phyloP scores from a whole-genome alignment of 1,140 invertebrate species.

The Atta colombica region DNA sequence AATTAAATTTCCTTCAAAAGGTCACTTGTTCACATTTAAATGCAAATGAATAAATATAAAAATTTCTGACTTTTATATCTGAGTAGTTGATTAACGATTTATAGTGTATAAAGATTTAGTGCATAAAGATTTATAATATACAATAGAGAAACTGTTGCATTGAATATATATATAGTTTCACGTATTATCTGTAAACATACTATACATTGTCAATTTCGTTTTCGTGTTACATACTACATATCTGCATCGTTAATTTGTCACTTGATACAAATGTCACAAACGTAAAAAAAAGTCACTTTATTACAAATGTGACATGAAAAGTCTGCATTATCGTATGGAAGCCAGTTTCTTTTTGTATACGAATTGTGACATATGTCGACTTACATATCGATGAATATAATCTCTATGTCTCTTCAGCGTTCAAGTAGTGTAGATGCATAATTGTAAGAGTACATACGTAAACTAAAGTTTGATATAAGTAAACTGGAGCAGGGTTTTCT shows the following conservation, averaged over 20 bases:
- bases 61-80: not conserved
- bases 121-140: too few species aligned
- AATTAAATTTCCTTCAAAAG: conserved; percentile 34
- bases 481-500: not conserved
- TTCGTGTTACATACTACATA: not conserved
- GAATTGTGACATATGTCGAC: not conserved
- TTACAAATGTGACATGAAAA: not conserved
- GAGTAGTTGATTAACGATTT: too few species aligned
- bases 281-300: not conserved
- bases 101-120: too few species aligned
- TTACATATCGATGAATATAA: conserved; percentile 2
- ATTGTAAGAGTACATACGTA: not conserved
- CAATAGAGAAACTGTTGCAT: not conserved
- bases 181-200: not conserved
- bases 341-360: not conserved
- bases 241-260: conserved; percentile 25
- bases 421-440: not conserved
- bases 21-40: conserved; percentile 50
- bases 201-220: not conserved
- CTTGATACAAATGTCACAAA: not conserved
- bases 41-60: not conserved
- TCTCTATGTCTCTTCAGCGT: not conserved
- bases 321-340: conserved; percentile 3
- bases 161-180: not conserved
- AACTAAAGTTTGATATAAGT: not conserved